phyloP scores from a whole-genome alignment of 2,888 invertebrate species.

The Dryobota labecula region DNA sequence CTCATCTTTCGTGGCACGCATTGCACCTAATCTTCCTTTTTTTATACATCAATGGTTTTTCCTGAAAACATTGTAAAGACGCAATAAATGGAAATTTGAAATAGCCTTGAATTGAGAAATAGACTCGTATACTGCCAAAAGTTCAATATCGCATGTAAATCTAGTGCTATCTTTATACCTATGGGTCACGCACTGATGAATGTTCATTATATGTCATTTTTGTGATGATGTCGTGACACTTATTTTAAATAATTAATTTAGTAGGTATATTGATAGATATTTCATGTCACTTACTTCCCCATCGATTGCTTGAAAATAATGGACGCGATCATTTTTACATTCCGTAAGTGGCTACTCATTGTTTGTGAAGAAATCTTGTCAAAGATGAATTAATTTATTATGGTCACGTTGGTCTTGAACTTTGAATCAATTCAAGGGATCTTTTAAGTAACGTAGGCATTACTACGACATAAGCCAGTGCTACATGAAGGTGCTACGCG shows the following conservation, averaged over 20 bases:
- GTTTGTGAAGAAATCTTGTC: constrained; percentile 9
- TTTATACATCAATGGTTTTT: too few relatives aligned
- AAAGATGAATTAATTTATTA: constrained; percentile 8
- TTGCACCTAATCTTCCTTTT: too few relatives aligned
- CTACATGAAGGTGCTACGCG: constrained; percentile 64
- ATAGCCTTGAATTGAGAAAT: constrained; percentile 80
- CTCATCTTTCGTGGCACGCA: too few relatives aligned
- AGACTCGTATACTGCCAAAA: constrained; percentile 71
- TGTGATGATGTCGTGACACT: not conserved
- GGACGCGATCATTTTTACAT: not conserved
- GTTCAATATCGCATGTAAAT: constrained; percentile 82
- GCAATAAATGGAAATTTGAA: constrained; percentile 71
- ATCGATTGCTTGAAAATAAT: constrained; percentile 3
- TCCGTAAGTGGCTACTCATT: too few relatives aligned
- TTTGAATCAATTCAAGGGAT: constrained; percentile 18
- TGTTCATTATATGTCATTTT: constrained; percentile 42
- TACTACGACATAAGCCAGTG: constrained; percentile 46
- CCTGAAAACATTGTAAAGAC: constrained; percentile 52
- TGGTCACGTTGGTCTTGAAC: constrained; percentile 26
- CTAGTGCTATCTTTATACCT: constrained; percentile 64
- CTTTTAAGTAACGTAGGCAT: constrained; percentile 16
- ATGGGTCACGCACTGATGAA: constrained; percentile 57
- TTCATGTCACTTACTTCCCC: not conserved
- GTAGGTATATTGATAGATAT: not conserved
- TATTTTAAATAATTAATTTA: constrained; percentile 9